Evolutionary conservation across 2,888 invertebrate species (phyloP).

Genomic region (Pasiphila rectangulata): DNA sequence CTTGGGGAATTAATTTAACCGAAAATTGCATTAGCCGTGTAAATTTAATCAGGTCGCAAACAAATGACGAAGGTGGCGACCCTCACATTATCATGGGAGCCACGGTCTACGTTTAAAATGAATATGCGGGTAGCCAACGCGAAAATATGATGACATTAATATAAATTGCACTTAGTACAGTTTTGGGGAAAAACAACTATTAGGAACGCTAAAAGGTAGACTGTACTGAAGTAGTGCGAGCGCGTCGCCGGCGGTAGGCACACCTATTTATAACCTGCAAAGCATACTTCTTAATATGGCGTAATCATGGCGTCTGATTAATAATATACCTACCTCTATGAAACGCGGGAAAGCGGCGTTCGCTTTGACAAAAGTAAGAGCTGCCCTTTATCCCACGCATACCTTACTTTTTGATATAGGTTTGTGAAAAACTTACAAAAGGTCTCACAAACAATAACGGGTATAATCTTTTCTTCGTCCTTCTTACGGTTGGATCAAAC

Average conservation of each 20-base stretch:
- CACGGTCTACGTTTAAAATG: slow-evolving; percentile 67
- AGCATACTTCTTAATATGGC: no score
- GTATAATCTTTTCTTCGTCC: slow-evolving; percentile 43
- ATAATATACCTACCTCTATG: slow-evolving; percentile 7
- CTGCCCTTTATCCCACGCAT: slow-evolving; percentile 5
- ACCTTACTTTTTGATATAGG: slow-evolving; percentile 18
- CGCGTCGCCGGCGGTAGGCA: slow-evolving; percentile 34
- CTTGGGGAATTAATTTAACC: slow-evolving; percentile 60
- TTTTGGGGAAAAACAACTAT: slow-evolving; percentile 64
- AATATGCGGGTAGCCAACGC: slow-evolving; percentile 73
- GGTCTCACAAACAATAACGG: slow-evolving; percentile 39
- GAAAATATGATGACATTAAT: slow-evolving; percentile 76
- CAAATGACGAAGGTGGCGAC: slow-evolving; percentile 73
- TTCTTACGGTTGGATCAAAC: slow-evolving; percentile 41
- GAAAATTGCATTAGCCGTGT: slow-evolving; percentile 61
- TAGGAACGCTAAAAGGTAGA: slow-evolving; percentile 38
- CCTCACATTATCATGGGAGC: slow-evolving; percentile 65
- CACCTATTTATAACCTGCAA: slow-evolving; percentile 25
- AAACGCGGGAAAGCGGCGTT: slow-evolving; percentile 1
- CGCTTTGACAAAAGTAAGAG: slow-evolving; percentile 11
- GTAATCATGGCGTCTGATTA: slow-evolving; percentile 3
- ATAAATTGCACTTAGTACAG: slow-evolving; percentile 71
- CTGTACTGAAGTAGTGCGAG: slow-evolving; percentile 36
- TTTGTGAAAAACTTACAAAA: slow-evolving; percentile 20
- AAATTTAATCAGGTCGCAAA: slow-evolving; percentile 75